Percentiles rank a stretch among this genome's conserved stretches.
phyloP scores from a whole-genome alignment of 1,140 invertebrate genomes.

The Coboldia fuscipes region DNA sequence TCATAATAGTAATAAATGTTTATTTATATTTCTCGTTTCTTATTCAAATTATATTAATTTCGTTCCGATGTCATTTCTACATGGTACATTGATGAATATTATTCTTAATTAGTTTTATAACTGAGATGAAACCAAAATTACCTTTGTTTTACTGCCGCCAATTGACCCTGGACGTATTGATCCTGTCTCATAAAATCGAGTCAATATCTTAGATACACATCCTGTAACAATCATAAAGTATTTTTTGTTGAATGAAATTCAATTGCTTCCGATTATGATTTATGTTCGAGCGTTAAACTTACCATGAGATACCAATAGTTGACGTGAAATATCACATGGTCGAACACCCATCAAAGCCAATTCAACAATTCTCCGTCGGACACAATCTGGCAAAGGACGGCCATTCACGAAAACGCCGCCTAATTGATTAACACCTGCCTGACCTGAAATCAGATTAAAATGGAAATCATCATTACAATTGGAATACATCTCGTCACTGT shows the following conservation, averaged over 20 bases:
- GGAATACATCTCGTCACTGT: too few relatives aligned
- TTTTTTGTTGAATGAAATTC: background rate
- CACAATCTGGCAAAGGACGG: conserved; percentile 77
- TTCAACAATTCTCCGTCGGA: conserved; percentile 84
- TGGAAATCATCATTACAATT: too few relatives aligned
- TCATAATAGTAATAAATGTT: too few relatives aligned
- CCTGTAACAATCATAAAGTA: conserved; percentile 7
- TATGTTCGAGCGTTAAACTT: background rate
- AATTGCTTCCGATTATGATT: background rate
- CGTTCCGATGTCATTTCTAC: too few relatives aligned
- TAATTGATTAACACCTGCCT: conserved; percentile 88
- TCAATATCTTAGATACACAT: conserved; percentile 92
- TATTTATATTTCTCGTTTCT: too few relatives aligned
- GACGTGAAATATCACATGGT: conserved; percentile 88
- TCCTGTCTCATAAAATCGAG: conserved; percentile 86
- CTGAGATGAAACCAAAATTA: too few relatives aligned
- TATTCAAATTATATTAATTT: too few relatives aligned
- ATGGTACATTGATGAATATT: too few relatives aligned
- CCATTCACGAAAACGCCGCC: conserved; percentile 94
- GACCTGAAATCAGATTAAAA: conserved; percentile 34
- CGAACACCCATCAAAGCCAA: conserved; percentile 75
- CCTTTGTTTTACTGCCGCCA: conserved; percentile 79
- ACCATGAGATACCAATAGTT: conserved; percentile 87
- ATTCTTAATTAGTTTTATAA: too few relatives aligned
- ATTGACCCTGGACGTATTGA: conserved; percentile 81